These are phyloP conservation scores for Uropsilus gracilis DNA, from an alignment of 2,113 vertebrate species.

Conservation along the genomic window DNA sequence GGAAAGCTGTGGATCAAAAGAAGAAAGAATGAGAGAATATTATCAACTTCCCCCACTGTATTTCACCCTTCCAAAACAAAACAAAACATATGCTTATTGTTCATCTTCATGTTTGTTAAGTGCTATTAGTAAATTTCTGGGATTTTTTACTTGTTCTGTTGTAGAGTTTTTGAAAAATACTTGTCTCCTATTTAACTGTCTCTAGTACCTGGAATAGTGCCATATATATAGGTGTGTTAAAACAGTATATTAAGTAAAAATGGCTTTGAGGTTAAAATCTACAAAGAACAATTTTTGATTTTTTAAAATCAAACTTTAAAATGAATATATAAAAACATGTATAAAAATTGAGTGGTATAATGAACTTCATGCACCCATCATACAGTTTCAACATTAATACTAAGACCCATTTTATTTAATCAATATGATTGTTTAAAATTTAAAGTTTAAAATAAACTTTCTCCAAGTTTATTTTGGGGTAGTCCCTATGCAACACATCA, in stretches of 20 bases:
- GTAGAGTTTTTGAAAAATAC: not conserved
- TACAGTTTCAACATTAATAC: not conserved
- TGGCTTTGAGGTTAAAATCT: slow-evolving; percentile 21
- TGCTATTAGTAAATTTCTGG: slow-evolving; percentile 22
- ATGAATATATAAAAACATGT: slow-evolving; percentile 5
- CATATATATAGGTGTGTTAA: not conserved
- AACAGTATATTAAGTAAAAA: slow-evolving; percentile 19
- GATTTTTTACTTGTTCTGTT: not conserved
- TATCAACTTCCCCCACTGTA: not conserved
- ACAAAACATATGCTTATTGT: not conserved
- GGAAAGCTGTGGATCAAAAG: not conserved
- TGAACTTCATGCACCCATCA: not conserved
- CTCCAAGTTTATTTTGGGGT: not conserved
- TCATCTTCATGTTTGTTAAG: slow-evolving; percentile 23
- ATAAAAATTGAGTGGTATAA: not conserved
- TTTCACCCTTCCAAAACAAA: not conserved
- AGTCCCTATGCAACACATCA: not conserved
- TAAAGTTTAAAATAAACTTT: no score
- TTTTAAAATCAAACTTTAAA: not conserved
- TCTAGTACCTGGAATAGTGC: not conserved
- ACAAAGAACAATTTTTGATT: not conserved
- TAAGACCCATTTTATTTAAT: not conserved
- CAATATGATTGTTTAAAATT: no score
- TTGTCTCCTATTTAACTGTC: not conserved
- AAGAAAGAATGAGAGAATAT: not conserved